A percentile compares a stretch with the other conserved stretches of the same genome.
These are phyloP conservation scores for Fulica atra DNA, from an alignment of 2,113 vertebrate species.

Conservation along the genomic window DNA sequence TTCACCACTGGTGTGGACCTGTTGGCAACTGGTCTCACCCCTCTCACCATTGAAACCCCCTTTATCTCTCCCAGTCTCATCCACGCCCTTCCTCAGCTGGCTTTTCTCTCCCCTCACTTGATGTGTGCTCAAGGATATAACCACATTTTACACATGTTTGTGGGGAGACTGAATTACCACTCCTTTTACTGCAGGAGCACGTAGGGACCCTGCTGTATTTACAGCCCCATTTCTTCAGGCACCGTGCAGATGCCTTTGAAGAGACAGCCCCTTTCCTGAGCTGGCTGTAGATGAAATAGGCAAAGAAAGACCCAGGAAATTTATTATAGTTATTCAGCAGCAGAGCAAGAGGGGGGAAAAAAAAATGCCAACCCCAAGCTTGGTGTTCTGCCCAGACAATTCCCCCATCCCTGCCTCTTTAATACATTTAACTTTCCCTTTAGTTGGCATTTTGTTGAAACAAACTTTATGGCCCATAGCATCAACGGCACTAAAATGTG, in stretches of 20 bases:
- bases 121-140: neutral
- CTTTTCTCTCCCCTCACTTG: neutral
- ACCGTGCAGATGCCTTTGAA: neutral
- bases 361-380: neutral
- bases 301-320: neutral
- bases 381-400: slow-evolving; percentile 8
- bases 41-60: neutral
- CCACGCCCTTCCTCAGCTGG: neutral
- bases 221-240: neutral
- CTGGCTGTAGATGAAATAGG: neutral
- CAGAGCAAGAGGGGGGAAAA: neutral
- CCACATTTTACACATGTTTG: neutral
- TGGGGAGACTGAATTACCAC: neutral
- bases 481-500: neutral
- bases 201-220: neutral
- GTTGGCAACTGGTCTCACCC: neutral
- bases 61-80: neutral
- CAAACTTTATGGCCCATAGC: slow-evolving; percentile 17
- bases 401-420: neutral
- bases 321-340: neutral
- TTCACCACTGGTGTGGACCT: neutral
- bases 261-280: neutral
- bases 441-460: slow-evolving; percentile 27
- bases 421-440: neutral
- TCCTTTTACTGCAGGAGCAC: neutral